A percentile compares a stretch with the other conserved stretches of the same genome.
Conservation (phyloP, 2,113 vertebrate species). For the Casuarius casuarius region DNA sequence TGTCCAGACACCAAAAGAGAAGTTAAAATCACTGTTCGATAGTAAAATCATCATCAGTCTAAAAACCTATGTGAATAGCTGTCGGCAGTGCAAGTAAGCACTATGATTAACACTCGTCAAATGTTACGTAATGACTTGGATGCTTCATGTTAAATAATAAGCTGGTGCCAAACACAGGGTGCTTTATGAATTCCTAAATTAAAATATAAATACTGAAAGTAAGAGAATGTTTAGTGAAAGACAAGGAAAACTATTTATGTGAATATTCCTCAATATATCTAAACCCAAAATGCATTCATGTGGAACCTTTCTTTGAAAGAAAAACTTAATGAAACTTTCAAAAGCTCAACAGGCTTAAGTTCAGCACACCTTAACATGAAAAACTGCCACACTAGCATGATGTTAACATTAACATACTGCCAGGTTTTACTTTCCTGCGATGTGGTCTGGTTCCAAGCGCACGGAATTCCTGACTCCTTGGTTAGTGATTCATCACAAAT, state of each 20-base stretch:
- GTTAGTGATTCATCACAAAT: background rate
- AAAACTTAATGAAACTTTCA: background rate
- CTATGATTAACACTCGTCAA: background rate
- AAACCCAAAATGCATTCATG: background rate
- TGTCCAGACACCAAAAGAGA: background rate
- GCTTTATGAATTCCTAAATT: background rate
- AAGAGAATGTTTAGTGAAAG: background rate
- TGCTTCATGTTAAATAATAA: background rate
- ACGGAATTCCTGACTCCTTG: background rate
- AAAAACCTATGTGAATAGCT: background rate
- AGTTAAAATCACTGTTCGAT: background rate
- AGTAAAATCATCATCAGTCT: too few species aligned
- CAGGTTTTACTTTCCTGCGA: background rate
- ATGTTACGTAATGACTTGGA: background rate
- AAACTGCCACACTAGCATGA: background rate
- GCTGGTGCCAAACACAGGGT: background rate
- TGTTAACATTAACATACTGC: background rate
- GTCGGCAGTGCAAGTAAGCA: background rate
- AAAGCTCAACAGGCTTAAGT: background rate
- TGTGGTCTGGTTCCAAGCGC: background rate
- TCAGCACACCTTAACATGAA: background rate
- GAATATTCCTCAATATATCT: background rate
- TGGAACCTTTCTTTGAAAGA: background rate
- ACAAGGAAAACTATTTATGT: background rate
- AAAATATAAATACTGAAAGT: background rate